Base-by-base conservation (phyloP, 1,140 invertebrate genomes). In the Radopholus similis region DNA sequence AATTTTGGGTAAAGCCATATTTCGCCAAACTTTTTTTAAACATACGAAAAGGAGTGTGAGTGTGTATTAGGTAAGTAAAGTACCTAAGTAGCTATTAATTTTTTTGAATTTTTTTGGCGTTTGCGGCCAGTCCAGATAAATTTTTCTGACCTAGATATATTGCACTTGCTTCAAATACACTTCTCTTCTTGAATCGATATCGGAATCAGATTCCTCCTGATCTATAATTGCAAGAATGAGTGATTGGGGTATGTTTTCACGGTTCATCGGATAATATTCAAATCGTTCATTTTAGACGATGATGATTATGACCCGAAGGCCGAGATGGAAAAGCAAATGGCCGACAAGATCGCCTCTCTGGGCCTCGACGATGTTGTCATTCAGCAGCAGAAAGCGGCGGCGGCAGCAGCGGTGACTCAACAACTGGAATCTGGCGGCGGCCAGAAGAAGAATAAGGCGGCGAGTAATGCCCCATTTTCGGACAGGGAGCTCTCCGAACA, bases 211-310 rank as follows among this genome's bases (percentile, higher is more conserved):
- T n/a, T n/a, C 2, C 51, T 54, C 35, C 35, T 4, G 0, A 21
- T 54, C 18, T 32, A 4, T 23, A 32, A 15, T 4, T 23, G 1
- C 11, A 2, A 49, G 47, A 62, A 62, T 62, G 59, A 42, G 34
- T 28, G 59, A 42, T 62, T 62, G 59, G 59, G 59, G 59, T 64
- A 53, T 23, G 47, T 35, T 51, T 30, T 60, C 18, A 13, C 4
- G 4, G 26, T 34, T 64, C 21, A n/a, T n/a, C n/a, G n/a, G n/a
- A n/a, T 9, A 35, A 5, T 35, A 44, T 21, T 64, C 4, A 37
- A n/a, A n/a, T n/a, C n/a, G n/a, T n/a, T n/a, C n/a, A n/a, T 38
- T 68, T 26, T 58, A 70, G 68, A 70, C 28, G 68, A 72, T 13
- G 68, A 70, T 6, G 68, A 70, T 47, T 70, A 66, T 47, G 68